Base-by-base conservation (phyloP, 2,113 vertebrate genomes). In the Polyodon spathula region DNA sequence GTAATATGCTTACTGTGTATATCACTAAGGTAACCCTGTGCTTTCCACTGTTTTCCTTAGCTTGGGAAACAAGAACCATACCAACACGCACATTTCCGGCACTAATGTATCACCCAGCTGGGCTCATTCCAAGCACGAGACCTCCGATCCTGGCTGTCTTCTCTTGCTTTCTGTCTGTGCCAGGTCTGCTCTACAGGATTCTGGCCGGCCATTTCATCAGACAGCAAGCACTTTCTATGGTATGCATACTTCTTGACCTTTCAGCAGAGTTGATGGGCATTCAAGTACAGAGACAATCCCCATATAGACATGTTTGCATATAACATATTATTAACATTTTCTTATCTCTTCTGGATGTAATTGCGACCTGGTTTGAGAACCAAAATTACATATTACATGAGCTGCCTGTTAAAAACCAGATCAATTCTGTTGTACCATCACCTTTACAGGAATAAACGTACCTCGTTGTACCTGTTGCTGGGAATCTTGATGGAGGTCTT, bases 401-500 rank as follows among this genome's bases (percentile, higher is more conserved):
- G 55, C 6, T 14, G 37, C 39, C 39, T 57, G 1, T 12, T n/a
- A 4, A 4, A 40, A 52, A 15, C 11, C 5, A 9, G 46, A 50
- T 9, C 8, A 41, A 9, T 11, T 0, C 9, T 12, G 44, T 43
- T 27, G 9, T 37, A 7, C 5, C 5, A 42, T 8, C 39, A 9
- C 12, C 44, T 41, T 37, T 3, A 40, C 14, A 1, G 12, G 44
- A 27, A 1, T 10, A 65, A 37, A 41, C 77, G 81, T 79, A 97
- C 95, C 92, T 98, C 94, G 55, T 94, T 96, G 55, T 99, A 99
- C 73, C 95, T 89, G 69, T 99, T 99, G 70, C 95, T 98, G 71
- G 96, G 96, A 74, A 99, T 92, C 84, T 94, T 97, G 71, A 99
- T 97, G 81, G 89, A 93, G 61, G 95, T 99, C 87, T 96, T 97